These are phyloP conservation scores for Xylota segnis DNA, from an alignment of 2,888 invertebrate species.

Conservation along the genomic window DNA sequence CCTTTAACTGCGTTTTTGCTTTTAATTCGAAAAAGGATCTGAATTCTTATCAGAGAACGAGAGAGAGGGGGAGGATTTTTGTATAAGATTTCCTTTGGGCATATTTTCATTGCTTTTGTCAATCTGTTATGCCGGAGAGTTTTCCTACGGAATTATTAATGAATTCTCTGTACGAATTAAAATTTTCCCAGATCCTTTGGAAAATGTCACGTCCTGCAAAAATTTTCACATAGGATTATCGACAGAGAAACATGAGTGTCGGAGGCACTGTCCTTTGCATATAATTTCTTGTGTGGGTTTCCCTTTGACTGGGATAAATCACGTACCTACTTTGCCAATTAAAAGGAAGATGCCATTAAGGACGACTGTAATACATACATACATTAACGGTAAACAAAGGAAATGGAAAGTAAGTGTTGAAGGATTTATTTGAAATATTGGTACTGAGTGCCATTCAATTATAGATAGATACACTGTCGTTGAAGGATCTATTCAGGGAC, in stretches of 20 bases:
- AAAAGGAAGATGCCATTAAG: neutral
- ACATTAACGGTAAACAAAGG: no score
- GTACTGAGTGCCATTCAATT: no score
- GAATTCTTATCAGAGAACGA: neutral
- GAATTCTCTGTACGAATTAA: constrained; percentile 40
- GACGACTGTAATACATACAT: neutral
- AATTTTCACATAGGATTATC: constrained; percentile 13
- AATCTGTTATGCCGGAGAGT: constrained; percentile 19
- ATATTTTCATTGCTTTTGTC: constrained; percentile 32
- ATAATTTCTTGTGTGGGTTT: neutral
- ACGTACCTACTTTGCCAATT: neutral
- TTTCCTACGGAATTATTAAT: constrained; percentile 45
- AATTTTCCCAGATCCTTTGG: constrained; percentile 34
- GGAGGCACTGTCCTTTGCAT: neutral
- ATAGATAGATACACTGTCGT: no score
- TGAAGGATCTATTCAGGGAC: no score
- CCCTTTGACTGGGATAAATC: neutral
- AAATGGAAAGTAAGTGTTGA: no score
- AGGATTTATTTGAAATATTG: no score
- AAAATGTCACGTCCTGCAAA: constrained; percentile 38
- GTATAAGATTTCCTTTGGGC: constrained; percentile 41
- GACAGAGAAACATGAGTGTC: neutral
- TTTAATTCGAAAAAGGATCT: constrained; percentile 46
- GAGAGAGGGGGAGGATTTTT: neutral
- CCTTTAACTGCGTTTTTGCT: neutral